Percentiles rank a stretch among this genome's conserved stretches.
phyloP scores from a whole-genome alignment of 2,113 vertebrate species.

The Oxyruncus cristatus region DNA sequence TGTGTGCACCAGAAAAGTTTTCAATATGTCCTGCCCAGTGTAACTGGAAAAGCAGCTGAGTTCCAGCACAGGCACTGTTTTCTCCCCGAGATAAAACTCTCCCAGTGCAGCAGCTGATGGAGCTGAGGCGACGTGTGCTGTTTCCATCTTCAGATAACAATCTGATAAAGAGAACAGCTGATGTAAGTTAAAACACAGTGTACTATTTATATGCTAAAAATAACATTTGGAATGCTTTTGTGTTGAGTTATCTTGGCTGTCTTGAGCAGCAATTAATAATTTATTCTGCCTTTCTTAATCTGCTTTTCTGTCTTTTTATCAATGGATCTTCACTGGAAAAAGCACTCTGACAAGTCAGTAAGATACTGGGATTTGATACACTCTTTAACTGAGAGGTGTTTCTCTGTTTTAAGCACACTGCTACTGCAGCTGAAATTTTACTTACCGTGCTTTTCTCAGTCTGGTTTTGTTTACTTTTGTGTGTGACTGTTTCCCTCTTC shows the following conservation, averaged over 20 bases:
- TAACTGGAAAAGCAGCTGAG: conserved; percentile 56
- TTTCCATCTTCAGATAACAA: conserved; percentile 65
- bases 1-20: conserved; percentile 19
- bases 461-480: neutral
- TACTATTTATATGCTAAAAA: conserved; percentile 58
- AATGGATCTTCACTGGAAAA: neutral
- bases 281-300: conserved; percentile 33
- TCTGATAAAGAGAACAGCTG: conserved; percentile 62
- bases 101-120: conserved; percentile 25
- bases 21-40: neutral
- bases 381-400: neutral
- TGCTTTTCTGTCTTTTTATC: conserved; percentile 31
- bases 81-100: conserved; percentile 20
- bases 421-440: neutral
- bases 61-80: neutral
- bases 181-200: conserved; percentile 54
- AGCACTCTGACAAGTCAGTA: neutral
- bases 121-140: neutral
- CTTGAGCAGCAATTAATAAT: conserved; percentile 56
- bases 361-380: neutral
- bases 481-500: neutral
- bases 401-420: neutral
- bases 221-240: conserved; percentile 54
- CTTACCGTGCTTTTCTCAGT: neutral
- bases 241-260: conserved; percentile 35